Evolutionary conservation across 2,797 vertebrate genomes (phyloP).

Genomic region (Silurus aristotelis): DNA sequence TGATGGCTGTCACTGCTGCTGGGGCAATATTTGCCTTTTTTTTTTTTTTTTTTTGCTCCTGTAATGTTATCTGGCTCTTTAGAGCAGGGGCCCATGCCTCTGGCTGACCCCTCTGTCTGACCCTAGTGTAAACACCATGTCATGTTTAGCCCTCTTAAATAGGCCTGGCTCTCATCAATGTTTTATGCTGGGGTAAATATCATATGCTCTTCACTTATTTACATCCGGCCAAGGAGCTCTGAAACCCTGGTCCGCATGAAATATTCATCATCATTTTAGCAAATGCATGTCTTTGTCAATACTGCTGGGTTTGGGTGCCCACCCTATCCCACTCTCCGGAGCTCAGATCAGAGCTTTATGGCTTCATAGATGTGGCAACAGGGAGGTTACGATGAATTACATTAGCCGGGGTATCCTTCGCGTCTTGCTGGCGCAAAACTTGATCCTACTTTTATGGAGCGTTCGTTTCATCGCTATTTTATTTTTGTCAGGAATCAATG

Average conservation of each 20-base stretch:
- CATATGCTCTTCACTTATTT: constrained; percentile 93
- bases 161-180: constrained; percentile 87
- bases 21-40: constrained; percentile 65
- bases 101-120: constrained; percentile 77
- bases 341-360: constrained; percentile 55
- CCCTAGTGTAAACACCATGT: constrained; percentile 87
- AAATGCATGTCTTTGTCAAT: constrained; percentile 77
- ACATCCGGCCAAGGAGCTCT: constrained; percentile 84
- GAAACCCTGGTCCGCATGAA: constrained; percentile 78
- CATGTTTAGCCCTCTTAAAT: constrained; percentile 88
- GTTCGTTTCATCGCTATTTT: constrained; percentile 59
- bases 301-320: constrained; percentile 65
- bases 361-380: constrained; percentile 57
- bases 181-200: constrained; percentile 90
- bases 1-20: constrained; percentile 54
- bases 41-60: constrained; percentile 43
- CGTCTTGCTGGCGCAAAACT: constrained; percentile 58
- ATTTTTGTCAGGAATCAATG: constrained; percentile 74
- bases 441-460: constrained; percentile 70
- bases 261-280: constrained; percentile 79
- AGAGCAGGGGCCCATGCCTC: constrained; percentile 73
- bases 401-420: constrained; percentile 47
- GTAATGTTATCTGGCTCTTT: constrained; percentile 72
- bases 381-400: constrained; percentile 59
- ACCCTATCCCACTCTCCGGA: constrained; percentile 51